Evolutionary conservation across 2,888 invertebrate genomes (phyloP).

Genomic region (Brenthis hecate): DNA sequence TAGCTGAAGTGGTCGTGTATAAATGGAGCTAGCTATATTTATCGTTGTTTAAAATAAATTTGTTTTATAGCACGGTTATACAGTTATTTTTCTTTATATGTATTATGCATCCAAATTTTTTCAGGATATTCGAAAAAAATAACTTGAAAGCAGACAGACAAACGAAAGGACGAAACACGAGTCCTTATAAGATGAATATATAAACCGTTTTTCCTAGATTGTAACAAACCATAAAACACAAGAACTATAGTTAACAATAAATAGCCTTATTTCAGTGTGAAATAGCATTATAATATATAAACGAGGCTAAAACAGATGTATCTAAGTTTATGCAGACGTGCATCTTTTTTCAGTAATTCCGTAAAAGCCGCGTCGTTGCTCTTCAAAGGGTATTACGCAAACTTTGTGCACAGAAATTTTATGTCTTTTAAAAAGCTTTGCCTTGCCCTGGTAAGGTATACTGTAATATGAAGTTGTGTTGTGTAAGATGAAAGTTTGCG

Average conservation of each 20-base stretch:
- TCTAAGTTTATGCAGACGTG: conserved; percentile 23
- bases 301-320: conserved; percentile 16
- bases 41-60: too few relatives aligned
- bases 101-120: too few relatives aligned
- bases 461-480: conserved; percentile 1
- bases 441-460: conserved; percentile 24
- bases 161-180: too few relatives aligned
- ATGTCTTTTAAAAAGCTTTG: conserved; percentile 36
- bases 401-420: conserved; percentile 35
- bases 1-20: too few relatives aligned
- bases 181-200: too few relatives aligned
- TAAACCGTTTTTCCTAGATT: too few relatives aligned
- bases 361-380: conserved; percentile 38
- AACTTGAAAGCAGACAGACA: too few relatives aligned
- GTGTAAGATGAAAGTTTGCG: conserved; percentile 6
- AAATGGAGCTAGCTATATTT: too few relatives aligned
- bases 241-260: not conserved
- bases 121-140: too few relatives aligned
- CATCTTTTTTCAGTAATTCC: conserved; percentile 40
- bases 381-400: conserved; percentile 38
- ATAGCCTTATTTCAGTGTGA: not conserved
- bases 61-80: too few relatives aligned
- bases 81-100: too few relatives aligned
- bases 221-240: not conserved
- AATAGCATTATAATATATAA: conserved; percentile 13